Percentiles rank a stretch among this genome's conserved stretches.
Evolutionary conservation across 2,797 vertebrate genomes (phyloP).

Genomic region (Vultur gryphus): DNA sequence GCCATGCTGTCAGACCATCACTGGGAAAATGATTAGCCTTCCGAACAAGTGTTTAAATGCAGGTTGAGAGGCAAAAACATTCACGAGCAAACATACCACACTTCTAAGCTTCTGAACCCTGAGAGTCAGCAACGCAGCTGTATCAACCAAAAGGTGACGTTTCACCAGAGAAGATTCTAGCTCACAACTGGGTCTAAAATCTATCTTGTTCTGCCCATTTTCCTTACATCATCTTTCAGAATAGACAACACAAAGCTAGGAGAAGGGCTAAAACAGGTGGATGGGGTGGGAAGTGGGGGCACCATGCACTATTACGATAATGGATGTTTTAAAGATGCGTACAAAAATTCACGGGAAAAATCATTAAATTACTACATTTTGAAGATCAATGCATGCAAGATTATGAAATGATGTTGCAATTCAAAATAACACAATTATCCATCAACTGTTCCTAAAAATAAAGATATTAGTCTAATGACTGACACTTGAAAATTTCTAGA

Average conservation of each 20-base stretch:
- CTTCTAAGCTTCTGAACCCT: not conserved
- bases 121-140: not conserved
- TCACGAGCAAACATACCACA: not conserved
- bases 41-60: not conserved
- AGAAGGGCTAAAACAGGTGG: not conserved
- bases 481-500: not conserved
- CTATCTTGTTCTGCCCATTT: not conserved
- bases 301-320: rapidly evolving
- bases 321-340: not conserved
- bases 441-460: not conserved
- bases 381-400: not conserved
- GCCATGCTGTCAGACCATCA: not conserved
- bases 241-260: not conserved
- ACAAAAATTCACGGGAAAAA: not conserved
- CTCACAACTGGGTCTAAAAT: not conserved
- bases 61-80: not conserved
- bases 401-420: not conserved
- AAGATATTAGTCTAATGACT: not conserved
- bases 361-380: not conserved
- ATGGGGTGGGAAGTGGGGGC: not conserved
- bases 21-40: not conserved
- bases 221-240: not conserved
- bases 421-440: not conserved
- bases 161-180: not conserved
- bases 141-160: not conserved